A percentile compares a stretch with the other conserved stretches of the same genome.
These are phyloP conservation scores for Operophtera brumata DNA, from an alignment of 2,888 invertebrate genomes.

Conservation along the genomic window DNA sequence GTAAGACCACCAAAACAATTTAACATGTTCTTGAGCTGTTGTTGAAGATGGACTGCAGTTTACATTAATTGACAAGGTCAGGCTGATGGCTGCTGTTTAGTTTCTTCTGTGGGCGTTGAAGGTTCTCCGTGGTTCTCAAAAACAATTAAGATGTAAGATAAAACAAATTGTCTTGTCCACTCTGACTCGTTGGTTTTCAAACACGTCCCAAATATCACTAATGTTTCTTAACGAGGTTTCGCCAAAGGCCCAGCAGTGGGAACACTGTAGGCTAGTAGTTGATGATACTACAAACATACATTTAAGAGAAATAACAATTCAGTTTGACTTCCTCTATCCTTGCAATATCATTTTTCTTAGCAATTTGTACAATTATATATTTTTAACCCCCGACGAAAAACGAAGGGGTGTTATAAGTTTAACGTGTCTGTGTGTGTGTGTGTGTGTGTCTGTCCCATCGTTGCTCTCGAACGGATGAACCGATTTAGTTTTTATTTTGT, in stretches of 20 bases:
- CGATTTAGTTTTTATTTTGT: too few species aligned
- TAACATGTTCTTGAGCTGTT: constrained; percentile 46
- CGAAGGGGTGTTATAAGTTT: too few species aligned
- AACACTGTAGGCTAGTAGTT: neutral
- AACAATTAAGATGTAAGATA: constrained; percentile 12
- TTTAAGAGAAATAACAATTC: constrained; percentile 10
- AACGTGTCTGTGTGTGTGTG: too few species aligned
- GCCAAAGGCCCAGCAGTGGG: neutral
- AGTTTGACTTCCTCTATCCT: constrained; percentile 20
- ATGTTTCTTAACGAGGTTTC: neutral
- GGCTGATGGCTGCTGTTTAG: constrained; percentile 9
- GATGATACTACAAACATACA: too few species aligned
- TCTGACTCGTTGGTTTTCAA: neutral
- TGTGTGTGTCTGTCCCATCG: too few species aligned
- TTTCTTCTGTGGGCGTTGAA: constrained; percentile 43
- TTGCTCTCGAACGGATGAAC: too few species aligned
- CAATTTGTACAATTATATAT: constrained; percentile 16
- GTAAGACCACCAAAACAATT: constrained; percentile 33
- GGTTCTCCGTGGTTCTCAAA: constrained; percentile 32
- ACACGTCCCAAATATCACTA: neutral
- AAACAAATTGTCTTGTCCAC: constrained; percentile 12
- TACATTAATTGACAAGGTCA: constrained; percentile 34
- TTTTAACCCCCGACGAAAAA: too few species aligned
- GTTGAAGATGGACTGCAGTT: constrained; percentile 38
- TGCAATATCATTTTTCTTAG: constrained; percentile 19